phyloP scores from a whole-genome alignment of 2,113 vertebrate species.

The Myotis lucifugus region DNA sequence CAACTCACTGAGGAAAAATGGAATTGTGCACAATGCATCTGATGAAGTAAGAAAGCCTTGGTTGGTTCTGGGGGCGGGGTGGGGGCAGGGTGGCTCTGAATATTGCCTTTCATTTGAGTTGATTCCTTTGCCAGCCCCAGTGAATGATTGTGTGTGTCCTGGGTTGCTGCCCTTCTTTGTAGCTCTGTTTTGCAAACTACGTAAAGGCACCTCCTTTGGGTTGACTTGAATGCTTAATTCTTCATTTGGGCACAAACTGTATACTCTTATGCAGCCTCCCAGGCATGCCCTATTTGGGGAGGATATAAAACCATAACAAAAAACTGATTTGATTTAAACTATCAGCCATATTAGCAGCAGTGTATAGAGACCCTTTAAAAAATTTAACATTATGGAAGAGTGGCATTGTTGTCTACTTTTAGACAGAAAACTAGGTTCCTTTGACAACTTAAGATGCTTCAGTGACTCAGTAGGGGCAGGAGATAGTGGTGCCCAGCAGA shows the following conservation, averaged over 20 bases:
- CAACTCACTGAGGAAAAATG: not conserved
- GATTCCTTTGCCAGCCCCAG: not conserved
- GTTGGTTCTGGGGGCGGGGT: not conserved
- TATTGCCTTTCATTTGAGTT: not conserved
- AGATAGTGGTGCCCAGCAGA: not conserved
- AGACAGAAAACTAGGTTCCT: not conserved
- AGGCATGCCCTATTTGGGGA: not conserved
- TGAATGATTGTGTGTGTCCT: not conserved
- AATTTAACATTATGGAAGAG: not conserved
- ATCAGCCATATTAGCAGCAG: not conserved
- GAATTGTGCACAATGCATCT: not conserved
- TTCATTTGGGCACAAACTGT: not conserved
- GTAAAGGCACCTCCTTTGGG: not conserved
- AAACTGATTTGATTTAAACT: not conserved
- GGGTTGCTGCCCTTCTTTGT: not conserved
- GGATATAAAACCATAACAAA: not conserved
- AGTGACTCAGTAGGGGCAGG: not conserved
- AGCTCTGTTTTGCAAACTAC: not conserved
- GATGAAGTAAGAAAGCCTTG: not conserved
- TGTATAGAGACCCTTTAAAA: not conserved
- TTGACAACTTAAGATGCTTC: not conserved
- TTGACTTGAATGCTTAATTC: not conserved
- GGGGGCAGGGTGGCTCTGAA: not conserved
- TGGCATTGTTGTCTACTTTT: not conserved
- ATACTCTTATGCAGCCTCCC: not conserved